Conservation (phyloP, 2,113 vertebrate species). For the Dipodomys merriami region DNA sequence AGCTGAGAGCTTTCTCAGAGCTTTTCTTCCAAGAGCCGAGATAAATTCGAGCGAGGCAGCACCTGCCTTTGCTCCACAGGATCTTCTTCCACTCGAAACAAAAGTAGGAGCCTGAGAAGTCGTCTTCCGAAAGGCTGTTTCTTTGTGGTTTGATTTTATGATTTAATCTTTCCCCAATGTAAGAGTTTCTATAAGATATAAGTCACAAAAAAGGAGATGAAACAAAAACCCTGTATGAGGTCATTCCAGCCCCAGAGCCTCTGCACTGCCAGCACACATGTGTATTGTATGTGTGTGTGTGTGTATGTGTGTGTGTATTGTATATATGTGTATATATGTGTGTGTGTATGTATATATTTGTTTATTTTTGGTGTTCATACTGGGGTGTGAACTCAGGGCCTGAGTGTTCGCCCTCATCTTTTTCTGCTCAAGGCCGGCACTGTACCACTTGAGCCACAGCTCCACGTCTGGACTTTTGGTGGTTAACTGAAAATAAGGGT, state of each 20-base stretch:
- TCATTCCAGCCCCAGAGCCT: neutral
- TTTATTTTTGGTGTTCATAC: too few species aligned
- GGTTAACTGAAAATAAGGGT: too few species aligned
- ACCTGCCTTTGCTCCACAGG: neutral
- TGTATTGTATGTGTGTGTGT: too few species aligned
- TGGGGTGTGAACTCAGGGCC: too few species aligned
- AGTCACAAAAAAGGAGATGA: slow-evolving; percentile 32
- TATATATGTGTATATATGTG: too few species aligned
- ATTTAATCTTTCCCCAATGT: slow-evolving; percentile 42
- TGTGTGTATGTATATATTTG: too few species aligned
- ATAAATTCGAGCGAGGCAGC: neutral
- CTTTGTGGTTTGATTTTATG: slow-evolving; percentile 47
- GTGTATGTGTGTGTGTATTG: too few species aligned
- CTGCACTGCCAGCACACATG: too few species aligned
- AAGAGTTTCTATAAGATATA: neutral
- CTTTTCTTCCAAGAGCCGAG: slow-evolving; percentile 37
- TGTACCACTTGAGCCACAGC: too few species aligned
- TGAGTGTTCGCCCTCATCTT: too few species aligned
- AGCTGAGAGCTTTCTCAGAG: neutral
- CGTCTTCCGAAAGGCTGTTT: neutral
- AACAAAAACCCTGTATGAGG: neutral
- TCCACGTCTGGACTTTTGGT: too few species aligned
- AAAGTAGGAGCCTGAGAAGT: neutral
- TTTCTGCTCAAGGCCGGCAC: too few species aligned
- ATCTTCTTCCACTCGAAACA: neutral